Evolutionary conservation across 2,113 vertebrate genomes (phyloP).

Genomic region (Micronycteris hirsuta): DNA sequence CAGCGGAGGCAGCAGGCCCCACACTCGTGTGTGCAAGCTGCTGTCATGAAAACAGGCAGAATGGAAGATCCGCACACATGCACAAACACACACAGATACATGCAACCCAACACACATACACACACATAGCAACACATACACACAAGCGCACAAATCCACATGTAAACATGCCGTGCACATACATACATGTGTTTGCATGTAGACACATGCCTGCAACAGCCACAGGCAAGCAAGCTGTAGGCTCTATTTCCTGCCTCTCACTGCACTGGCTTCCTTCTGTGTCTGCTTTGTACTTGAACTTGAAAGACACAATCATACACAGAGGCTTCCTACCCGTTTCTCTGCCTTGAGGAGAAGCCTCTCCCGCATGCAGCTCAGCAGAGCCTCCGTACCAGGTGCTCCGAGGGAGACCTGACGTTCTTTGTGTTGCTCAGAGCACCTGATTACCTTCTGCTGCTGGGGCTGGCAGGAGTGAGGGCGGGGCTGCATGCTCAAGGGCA

Average conservation of each 20-base stretch:
- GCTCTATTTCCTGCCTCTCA: not conserved
- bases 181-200: not conserved
- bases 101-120: not conserved
- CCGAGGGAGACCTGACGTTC: fast-evolving
- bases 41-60: not conserved
- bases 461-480: not conserved
- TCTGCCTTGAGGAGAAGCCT: not conserved
- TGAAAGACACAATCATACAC: not conserved
- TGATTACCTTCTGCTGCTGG: not conserved
- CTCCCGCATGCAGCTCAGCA: fast-evolving
- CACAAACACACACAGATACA: fast-evolving
- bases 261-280: not conserved
- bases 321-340: not conserved
- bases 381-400: not conserved
- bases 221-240: not conserved
- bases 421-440: not conserved
- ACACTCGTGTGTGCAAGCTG: too few relatives aligned
- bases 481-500: not conserved
- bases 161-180: not conserved
- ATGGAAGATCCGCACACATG: fast-evolving
- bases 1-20: not conserved
- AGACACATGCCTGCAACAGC: fast-evolving
- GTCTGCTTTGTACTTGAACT: not conserved
- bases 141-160: not conserved
- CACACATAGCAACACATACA: too few relatives aligned